Base-by-base conservation (phyloP, 2,888 invertebrate species). In the Crossocerus cetratus region DNA sequence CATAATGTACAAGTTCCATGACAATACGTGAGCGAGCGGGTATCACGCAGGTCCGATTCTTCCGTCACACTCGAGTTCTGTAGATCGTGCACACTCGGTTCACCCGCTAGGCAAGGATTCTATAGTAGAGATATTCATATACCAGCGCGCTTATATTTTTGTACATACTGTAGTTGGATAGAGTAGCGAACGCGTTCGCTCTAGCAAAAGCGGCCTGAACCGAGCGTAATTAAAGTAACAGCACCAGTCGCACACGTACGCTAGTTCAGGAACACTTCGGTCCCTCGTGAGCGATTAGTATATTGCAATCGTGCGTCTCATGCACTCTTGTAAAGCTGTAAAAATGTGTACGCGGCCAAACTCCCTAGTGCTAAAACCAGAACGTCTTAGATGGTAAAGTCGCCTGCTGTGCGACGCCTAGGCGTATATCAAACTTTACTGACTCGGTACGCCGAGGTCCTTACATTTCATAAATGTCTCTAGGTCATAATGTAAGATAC, bases 91-190 rank as follows among this genome's bases (percentile, higher is more conserved):
- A 58, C 61, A 69, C 49, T 43, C 60, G 60, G 57, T 59, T 63
- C 22, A 42, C 42, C n/a, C 16, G 49, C 43, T 13, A 32, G 13
- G 44, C 49, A 20, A 22, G 8, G 49, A 54, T 43, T 43, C 54
- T 45, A 16, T 14, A 22, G 42, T 13, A 43, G 43, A 58, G 49
- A 43, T 60, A 63, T 73, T 55, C 63, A 74, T 73, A 73, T 75
- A 74, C 55, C 49, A 62, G 55, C 69, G 63, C 69, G 74, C 74
- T 75, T 74, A 69, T 75, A 75, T 75, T 75, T 75, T 75, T 75
- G 59, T 75, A 75, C 74, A 69, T 56, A 49, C 65, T 65, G 74
- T 69, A 74, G 60, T 75, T 32, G 5, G 65, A 74, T 62, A 56
- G 53, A 55, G 69, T 23, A 69, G 75, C 13, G 49, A 49, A 49